Conservation (phyloP, 2,888 invertebrate genomes). For the Chrysolina haemoptera region DNA sequence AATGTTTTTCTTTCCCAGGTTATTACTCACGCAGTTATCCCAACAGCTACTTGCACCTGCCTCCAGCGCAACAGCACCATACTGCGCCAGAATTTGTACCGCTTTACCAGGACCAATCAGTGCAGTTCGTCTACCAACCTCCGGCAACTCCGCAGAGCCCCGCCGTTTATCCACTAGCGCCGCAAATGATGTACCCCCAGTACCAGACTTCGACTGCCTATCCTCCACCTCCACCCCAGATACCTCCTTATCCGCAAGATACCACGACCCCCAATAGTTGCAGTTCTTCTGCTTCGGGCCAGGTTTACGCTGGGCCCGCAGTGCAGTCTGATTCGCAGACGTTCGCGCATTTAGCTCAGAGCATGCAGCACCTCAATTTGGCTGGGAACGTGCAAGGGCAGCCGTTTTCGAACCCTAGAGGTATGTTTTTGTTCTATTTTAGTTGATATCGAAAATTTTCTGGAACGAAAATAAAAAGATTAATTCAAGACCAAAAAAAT, state of each 20-base stretch:
- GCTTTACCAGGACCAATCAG: slow-evolving; percentile 58
- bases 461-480: not conserved
- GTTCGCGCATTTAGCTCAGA: slow-evolving; percentile 57
- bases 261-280: slow-evolving; percentile 62
- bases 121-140: slow-evolving; percentile 60
- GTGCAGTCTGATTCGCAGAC: slow-evolving; percentile 45
- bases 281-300: slow-evolving; percentile 52
- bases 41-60: slow-evolving; percentile 42
- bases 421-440: slow-evolving; percentile 21
- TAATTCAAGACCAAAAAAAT: too few relatives aligned
- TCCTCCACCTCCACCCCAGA: slow-evolving; percentile 39
- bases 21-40: slow-evolving; percentile 49
- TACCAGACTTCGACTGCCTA: slow-evolving; percentile 21
- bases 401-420: slow-evolving; percentile 37
- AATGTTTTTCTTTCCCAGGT: slow-evolving; percentile 41
- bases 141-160: slow-evolving; percentile 54
- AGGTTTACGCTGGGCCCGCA: slow-evolving; percentile 39
- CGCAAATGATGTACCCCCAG: slow-evolving; percentile 43
- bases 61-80: slow-evolving; percentile 26
- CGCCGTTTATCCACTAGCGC: slow-evolving; percentile 60
- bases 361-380: slow-evolving; percentile 59
- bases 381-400: slow-evolving; percentile 37
- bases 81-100: slow-evolving; percentile 49
- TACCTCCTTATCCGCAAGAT: slow-evolving; percentile 50
- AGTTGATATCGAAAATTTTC: too few relatives aligned